phyloP scores from a whole-genome alignment of 2,888 invertebrate species.

The Erynnis tages region DNA sequence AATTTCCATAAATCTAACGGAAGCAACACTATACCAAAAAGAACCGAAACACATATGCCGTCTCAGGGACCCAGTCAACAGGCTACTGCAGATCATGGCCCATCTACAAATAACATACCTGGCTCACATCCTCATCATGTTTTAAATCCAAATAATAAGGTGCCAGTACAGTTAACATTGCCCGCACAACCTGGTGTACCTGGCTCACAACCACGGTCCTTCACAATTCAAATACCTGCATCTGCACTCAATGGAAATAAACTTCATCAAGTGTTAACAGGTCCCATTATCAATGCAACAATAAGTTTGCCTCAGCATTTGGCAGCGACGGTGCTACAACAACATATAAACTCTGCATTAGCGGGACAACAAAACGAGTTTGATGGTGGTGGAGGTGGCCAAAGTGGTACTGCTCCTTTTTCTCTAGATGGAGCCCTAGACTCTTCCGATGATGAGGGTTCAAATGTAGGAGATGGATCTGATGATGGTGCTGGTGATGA shows the following conservation, averaged over 20 bases:
- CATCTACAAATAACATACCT: constrained; percentile 55
- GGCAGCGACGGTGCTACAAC: constrained; percentile 92
- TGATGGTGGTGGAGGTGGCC: constrained; percentile 74
- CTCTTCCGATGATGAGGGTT: constrained; percentile 89
- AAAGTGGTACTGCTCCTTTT: constrained; percentile 68
- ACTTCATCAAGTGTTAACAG: constrained; percentile 88
- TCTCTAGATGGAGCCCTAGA: constrained; percentile 85
- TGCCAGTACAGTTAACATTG: constrained; percentile 87
- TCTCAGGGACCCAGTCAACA: constrained; percentile 65
- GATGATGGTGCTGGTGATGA: constrained; percentile 88
- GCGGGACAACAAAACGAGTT: constrained; percentile 75
- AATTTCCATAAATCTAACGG: constrained; percentile 82
- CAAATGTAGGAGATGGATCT: constrained; percentile 76
- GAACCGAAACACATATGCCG: constrained; percentile 53
- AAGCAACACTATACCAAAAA: constrained; percentile 58
- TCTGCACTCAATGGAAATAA: constrained; percentile 89
- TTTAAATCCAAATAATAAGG: constrained; percentile 70
- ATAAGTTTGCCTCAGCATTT: constrained; percentile 91
- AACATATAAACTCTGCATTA: constrained; percentile 92
- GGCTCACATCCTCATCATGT: constrained; percentile 68
- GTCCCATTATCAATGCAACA: constrained; percentile 94
- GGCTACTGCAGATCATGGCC: constrained; percentile 59
- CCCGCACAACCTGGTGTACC: constrained; percentile 89
- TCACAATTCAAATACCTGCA: constrained; percentile 95
- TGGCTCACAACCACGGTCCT: constrained; percentile 86